Conservation (phyloP, 2,113 vertebrate genomes). For the Panthera tigris region DNA sequence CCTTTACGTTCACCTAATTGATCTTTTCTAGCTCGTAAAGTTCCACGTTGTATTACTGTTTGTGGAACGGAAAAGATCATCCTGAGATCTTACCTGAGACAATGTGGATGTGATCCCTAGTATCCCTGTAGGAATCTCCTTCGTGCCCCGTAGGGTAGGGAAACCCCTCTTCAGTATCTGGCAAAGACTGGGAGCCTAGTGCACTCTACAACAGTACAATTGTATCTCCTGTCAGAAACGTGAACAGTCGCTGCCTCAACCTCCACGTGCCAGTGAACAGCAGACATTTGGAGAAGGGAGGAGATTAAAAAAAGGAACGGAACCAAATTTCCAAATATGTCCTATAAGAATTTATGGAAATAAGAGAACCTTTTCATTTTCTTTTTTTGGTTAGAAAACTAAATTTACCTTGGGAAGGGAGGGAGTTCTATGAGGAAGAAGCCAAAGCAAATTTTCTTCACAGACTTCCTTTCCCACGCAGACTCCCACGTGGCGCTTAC, state of each 20-base stretch:
- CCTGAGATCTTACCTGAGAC: background rate
- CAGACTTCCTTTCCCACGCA: slow-evolving; percentile 84
- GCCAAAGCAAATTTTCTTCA: slow-evolving; percentile 79
- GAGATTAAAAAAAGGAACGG: slow-evolving; percentile 62
- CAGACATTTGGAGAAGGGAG: slow-evolving; percentile 54
- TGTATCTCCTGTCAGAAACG: slow-evolving; percentile 49
- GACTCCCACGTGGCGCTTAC: slow-evolving; percentile 80
- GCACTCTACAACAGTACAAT: background rate
- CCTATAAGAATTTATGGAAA: slow-evolving; percentile 73
- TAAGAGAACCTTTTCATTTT: slow-evolving; percentile 79
- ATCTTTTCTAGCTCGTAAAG: background rate
- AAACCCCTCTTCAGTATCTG: background rate
- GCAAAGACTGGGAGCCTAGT: background rate
- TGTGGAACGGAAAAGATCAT: background rate
- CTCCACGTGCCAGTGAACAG: background rate
- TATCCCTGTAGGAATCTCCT: background rate
- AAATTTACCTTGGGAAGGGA: slow-evolving; percentile 81
- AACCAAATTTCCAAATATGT: slow-evolving; percentile 73
- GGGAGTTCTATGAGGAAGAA: slow-evolving; percentile 71
- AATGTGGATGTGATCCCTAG: background rate
- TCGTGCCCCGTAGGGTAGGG: background rate
- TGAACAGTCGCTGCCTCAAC: slow-evolving; percentile 9
- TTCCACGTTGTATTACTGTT: background rate
- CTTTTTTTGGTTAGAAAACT: slow-evolving; percentile 79
- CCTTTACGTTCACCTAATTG: background rate